Percentiles rank a stretch among this genome's conserved stretches.
These are phyloP conservation scores for Daktulosphaira vitifoliae DNA, from an alignment of 1,140 invertebrate species.

Conservation along the genomic window DNA sequence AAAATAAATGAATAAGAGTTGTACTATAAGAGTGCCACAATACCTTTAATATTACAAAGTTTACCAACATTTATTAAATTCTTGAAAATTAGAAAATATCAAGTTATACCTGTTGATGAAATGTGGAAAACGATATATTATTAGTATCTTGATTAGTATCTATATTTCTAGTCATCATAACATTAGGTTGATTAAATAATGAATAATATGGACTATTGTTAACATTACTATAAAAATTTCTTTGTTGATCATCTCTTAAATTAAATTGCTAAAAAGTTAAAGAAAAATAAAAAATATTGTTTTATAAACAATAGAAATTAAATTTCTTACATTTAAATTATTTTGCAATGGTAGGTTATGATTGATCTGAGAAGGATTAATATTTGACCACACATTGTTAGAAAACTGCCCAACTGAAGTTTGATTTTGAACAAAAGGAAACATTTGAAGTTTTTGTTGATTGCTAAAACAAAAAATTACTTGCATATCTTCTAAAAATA, in stretches of 20 bases:
- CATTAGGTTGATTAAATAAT: conserved; percentile 30
- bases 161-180: conserved; percentile 18
- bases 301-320: no score
- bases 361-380: conserved; percentile 4
- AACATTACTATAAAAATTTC: conserved; percentile 5
- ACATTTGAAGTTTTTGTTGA: conserved; percentile 19
- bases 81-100: no score
- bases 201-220: conserved; percentile 30
- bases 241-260: conserved; percentile 27
- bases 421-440: conserved; percentile 29
- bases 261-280: conserved; percentile 12
- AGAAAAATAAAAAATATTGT: no score
- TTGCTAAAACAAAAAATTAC: conserved; percentile 1
- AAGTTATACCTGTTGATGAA: conserved; percentile 11
- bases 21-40: no score
- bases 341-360: conserved; percentile 17
- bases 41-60: no score
- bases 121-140: conserved; percentile 23
- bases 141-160: conserved; percentile 12
- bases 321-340: conserved; percentile 15
- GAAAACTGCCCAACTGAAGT: conserved; percentile 11
- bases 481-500: no score
- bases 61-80: no score
- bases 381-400: conserved; percentile 18
- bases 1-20: no score